phyloP scores from a whole-genome alignment of 2,797 vertebrate genomes.

The Harpagifer antarcticus region DNA sequence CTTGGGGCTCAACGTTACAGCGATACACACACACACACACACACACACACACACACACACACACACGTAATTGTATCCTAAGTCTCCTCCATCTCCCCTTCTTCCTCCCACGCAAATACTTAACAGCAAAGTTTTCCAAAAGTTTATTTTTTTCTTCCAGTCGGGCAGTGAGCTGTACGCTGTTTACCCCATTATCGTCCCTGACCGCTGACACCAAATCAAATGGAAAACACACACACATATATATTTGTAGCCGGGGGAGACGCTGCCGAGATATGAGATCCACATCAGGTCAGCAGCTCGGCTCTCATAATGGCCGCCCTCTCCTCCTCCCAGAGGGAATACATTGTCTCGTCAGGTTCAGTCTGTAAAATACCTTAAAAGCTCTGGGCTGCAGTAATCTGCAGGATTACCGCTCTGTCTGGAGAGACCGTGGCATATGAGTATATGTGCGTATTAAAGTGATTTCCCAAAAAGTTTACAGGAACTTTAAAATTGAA shows the following conservation, averaged over 20 bases:
- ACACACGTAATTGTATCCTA: constrained; percentile 2
- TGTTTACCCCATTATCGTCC: constrained; percentile 56
- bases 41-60: not conserved
- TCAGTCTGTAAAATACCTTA: constrained; percentile 36
- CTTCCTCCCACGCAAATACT: constrained; percentile 18
- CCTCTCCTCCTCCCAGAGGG: constrained; percentile 35
- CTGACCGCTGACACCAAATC: constrained; percentile 69
- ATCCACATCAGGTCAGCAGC: constrained; percentile 62
- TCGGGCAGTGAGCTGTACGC: constrained; percentile 11
- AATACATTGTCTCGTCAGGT: constrained; percentile 35
- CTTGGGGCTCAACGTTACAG: not conserved
- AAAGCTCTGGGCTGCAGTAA: constrained; percentile 26
- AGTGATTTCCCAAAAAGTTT: not conserved
- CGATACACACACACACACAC: too few species aligned
- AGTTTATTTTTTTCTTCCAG: constrained; percentile 15
- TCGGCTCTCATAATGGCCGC: constrained; percentile 39
- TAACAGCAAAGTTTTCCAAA: constrained; percentile 48
- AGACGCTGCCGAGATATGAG: constrained; percentile 58
- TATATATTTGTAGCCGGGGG: constrained; percentile 50
- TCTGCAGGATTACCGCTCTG: constrained; percentile 1
- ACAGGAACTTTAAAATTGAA: not conserved
- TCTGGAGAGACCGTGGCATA: not conserved
- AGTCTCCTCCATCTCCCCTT: not conserved
- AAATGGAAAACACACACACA: constrained; percentile 69
- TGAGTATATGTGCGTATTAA: not conserved